Base-by-base conservation (phyloP, 2,797 vertebrate genomes). In the Mastacembelus armatus region DNA sequence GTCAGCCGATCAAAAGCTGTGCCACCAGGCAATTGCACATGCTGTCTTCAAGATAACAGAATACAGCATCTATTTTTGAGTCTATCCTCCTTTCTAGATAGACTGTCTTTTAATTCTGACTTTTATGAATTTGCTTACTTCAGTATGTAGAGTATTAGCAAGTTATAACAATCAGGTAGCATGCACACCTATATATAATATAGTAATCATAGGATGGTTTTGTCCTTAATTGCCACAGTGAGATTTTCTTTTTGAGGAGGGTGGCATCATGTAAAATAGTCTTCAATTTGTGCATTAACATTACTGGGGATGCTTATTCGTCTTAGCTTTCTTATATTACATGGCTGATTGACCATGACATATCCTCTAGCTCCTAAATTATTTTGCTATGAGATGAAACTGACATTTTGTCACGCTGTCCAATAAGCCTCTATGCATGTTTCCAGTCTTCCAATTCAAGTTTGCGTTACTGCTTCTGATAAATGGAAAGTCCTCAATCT, bases 321-420 rank as follows among this genome's bases (percentile, higher is more conserved):
- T 67, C 61, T 62, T 27, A 65, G 62, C 84, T 80, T 73, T 40
- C 79, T 81, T 74, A 44, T 72, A 74, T 78, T 83, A 73, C 66
- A 81, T 36, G 71, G 52, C 52, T 87, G 73, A 87, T 82, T 83
- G 72, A 77, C 61, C 77, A 59, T 79, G 78, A 77, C 78, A 45
- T 61, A 57, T 78, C 66, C 56, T 60, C 47, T 24, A 43, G 59
- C 61, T 69, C 56, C 77, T 45, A 66, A 45, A 83, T 76, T 71
- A 80, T 74, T 80, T 66, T 58, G 58, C 71, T 50, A 30, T 36
- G 55, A 77, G 62, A 69, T 66, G 49, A 83, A 77, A 48, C 49
- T 62, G 74, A 78, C 78, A 76, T 72, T 80, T 80, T 69, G 67
- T 73, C 57, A 47, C 12, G 5, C 59, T 42, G 29, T 84, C 60